A percentile compares a stretch with the other conserved stretches of the same genome.
Evolutionary conservation across 2,797 vertebrate genomes (phyloP).

Genomic region (Mormyrus hasselquistii): DNA sequence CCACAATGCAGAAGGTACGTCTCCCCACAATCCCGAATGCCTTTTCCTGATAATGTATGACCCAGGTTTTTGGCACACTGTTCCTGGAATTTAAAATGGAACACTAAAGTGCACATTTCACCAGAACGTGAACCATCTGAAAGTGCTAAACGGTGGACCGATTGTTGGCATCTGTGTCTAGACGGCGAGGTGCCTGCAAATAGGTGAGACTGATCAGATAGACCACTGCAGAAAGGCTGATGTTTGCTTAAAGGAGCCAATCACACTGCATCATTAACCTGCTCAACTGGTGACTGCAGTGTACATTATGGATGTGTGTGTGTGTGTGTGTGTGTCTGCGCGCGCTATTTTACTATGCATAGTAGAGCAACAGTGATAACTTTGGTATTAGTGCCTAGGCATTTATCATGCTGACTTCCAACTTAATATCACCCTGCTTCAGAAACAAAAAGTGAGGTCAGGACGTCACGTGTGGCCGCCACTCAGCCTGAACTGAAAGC

Average conservation of each 20-base stretch:
- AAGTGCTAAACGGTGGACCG: background rate
- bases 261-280: background rate
- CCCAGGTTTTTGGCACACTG: background rate
- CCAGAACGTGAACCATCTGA: background rate
- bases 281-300: conserved; percentile 41
- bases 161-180: background rate
- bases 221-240: background rate
- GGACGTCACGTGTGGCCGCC: background rate
- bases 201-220: background rate
- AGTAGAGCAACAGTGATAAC: conserved; percentile 61
- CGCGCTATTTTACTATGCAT: conserved; percentile 13
- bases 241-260: background rate
- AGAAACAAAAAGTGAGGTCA: background rate
- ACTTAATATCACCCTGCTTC: background rate
- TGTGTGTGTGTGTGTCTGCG: background rate
- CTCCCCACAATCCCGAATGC: background rate
- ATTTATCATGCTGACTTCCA: conserved; percentile 32
- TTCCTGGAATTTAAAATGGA: background rate
- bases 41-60: background rate
- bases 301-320: conserved; percentile 29
- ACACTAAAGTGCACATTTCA: background rate
- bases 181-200: background rate
- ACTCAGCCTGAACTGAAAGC: background rate
- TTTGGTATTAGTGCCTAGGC: conserved; percentile 69
- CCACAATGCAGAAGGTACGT: background rate